A percentile compares a stretch with the other conserved stretches of the same genome.
Conservation (phyloP, 2,113 vertebrate genomes). For the Gymnogyps californianus region DNA sequence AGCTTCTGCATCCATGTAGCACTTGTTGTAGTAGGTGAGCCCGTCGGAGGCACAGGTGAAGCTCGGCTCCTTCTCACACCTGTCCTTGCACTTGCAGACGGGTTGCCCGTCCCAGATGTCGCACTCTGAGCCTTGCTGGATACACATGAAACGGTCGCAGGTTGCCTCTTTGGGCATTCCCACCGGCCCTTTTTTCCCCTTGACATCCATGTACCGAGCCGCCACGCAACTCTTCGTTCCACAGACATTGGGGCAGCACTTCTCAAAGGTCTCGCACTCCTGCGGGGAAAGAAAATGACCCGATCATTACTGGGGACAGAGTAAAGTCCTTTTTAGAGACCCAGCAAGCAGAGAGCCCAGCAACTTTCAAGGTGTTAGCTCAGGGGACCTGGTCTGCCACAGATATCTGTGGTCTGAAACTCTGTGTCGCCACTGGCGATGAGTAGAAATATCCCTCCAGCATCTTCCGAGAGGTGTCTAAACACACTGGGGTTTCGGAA, state of each 20-base stretch:
- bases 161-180: constrained; percentile 88
- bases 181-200: constrained; percentile 82
- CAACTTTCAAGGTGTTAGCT: background rate
- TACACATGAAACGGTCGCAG: constrained; percentile 90
- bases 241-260: constrained; percentile 96
- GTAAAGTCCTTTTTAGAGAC: background rate
- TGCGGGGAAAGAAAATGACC: constrained; percentile 31
- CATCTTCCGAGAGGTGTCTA: background rate
- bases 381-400: background rate
- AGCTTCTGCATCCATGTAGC: constrained; percentile 98
- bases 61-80: constrained; percentile 93
- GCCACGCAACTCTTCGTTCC: constrained; percentile 93
- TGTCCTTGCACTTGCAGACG: constrained; percentile 91
- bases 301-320: background rate
- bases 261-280: constrained; percentile 94
- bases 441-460: background rate
- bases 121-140: constrained; percentile 93
- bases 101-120: constrained; percentile 96
- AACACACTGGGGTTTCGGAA: background rate
- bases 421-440: too few relatives aligned
- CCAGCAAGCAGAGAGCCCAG: background rate
- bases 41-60: constrained; percentile 97
- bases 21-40: constrained; percentile 98
- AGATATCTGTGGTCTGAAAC: too few relatives aligned
- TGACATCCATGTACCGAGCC: constrained; percentile 85